Percentiles rank a stretch among this genome's conserved stretches.
These are phyloP conservation scores for Columba janthina DNA, from an alignment of 2,113 vertebrate species.

Conservation along the genomic window DNA sequence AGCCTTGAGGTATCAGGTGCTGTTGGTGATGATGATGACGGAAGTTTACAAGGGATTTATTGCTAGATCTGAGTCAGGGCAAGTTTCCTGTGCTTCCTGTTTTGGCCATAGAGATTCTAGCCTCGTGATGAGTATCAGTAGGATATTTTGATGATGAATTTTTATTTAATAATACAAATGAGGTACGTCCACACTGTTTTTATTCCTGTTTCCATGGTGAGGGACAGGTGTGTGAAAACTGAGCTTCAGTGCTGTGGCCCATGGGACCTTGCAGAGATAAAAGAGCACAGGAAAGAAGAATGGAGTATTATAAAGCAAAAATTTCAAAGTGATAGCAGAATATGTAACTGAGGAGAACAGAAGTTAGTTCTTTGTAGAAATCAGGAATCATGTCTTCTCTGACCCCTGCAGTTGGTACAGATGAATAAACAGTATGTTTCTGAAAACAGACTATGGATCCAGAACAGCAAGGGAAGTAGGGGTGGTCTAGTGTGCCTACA, in stretches of 20 bases:
- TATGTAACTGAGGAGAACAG: not conserved
- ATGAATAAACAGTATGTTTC: not conserved
- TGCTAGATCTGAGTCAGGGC: not conserved
- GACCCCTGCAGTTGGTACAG: not conserved
- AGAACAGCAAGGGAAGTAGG: not conserved
- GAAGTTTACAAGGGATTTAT: not conserved
- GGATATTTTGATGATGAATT: not conserved
- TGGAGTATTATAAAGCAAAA: not conserved
- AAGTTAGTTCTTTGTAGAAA: not conserved
- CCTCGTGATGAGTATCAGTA: not conserved
- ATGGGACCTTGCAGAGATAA: not conserved
- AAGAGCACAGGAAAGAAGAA: not conserved
- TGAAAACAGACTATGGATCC: accelerated
- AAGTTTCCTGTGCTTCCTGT: not conserved
- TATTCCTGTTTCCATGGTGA: not conserved
- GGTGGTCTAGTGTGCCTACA: not conserved
- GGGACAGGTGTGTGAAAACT: not conserved
- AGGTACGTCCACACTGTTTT: not conserved
- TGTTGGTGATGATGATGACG: not conserved
- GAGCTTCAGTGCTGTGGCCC: not conserved
- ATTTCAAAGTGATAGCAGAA: not conserved
- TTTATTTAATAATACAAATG: not conserved
- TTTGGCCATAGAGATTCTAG: not conserved
- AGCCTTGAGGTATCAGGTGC: not conserved
- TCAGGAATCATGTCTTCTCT: not conserved